Percentiles rank a stretch among this genome's conserved stretches.
Evolutionary conservation across 2,113 vertebrate species (phyloP).

Genomic region (Entomyzon cyanotis): DNA sequence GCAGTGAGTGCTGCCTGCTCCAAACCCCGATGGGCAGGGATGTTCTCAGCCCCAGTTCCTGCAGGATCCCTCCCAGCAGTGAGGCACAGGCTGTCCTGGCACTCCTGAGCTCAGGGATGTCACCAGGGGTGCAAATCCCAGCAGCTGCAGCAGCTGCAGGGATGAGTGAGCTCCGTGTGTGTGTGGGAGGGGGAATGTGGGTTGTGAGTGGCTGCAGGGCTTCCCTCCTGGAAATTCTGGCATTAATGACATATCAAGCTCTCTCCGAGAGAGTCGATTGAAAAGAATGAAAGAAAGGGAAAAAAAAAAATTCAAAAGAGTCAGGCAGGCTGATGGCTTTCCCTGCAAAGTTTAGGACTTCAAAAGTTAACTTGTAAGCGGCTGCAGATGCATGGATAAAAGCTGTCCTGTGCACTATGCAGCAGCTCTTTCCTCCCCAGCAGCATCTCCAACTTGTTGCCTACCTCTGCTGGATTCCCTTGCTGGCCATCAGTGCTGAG

Average conservation of each 20-base stretch:
- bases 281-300: not conserved
- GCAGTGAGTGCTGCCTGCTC: not conserved
- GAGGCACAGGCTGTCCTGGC: not conserved
- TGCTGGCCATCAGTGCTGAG: not conserved
- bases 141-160: conserved; percentile 52
- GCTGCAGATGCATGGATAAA: conserved; percentile 4
- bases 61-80: not conserved
- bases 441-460: conserved; percentile 45
- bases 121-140: not conserved
- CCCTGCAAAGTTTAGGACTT: conserved; percentile 24
- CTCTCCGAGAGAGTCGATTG: not conserved
- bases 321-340: not conserved
- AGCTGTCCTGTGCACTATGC: conserved; percentile 1
- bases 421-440: not conserved
- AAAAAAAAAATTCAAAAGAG: not conserved
- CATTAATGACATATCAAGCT: not conserved
- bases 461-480: conserved; percentile 21
- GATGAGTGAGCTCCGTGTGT: not conserved
- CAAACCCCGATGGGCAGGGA: fast-evolving
- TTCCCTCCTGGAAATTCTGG: not conserved
- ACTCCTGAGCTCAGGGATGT: not conserved
- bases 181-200: not conserved
- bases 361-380: conserved; percentile 41
- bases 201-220: not conserved
- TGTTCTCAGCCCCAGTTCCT: not conserved